Conservation (phyloP, 35 echinoderm and acorn worm species). For the Acanthaster planci region DNA sequence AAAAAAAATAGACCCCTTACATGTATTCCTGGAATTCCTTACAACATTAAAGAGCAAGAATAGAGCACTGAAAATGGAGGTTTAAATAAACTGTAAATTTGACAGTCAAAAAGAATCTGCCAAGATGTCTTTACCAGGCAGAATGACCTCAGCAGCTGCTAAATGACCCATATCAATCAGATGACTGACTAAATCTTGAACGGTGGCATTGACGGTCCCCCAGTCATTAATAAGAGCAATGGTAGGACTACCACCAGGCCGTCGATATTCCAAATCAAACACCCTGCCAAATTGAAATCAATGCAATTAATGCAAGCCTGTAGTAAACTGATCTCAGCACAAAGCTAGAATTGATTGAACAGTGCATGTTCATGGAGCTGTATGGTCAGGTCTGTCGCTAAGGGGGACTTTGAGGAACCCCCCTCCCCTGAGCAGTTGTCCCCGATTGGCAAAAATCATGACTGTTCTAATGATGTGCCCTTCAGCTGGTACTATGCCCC, state of each 20-base stretch:
- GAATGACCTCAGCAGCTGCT: constrained; percentile 35
- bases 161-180: constrained; percentile 32
- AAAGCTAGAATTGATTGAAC: too few species aligned
- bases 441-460: too few species aligned
- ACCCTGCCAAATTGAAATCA: constrained; percentile 2
- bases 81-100: not conserved
- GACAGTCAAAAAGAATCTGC: not conserved
- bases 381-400: too few species aligned
- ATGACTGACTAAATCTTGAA: constrained; percentile 40
- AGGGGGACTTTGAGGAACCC: too few species aligned
- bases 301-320: too few species aligned
- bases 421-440: too few species aligned
- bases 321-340: too few species aligned
- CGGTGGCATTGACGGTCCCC: constrained; percentile 48
- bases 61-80: not conserved
- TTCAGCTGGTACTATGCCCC: too few species aligned
- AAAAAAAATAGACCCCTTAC: too few species aligned
- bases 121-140: constrained; percentile 35
- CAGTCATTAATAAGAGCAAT: constrained; percentile 36
- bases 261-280: constrained; percentile 35
- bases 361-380: too few species aligned
- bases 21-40: not conserved
- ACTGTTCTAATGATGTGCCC: too few species aligned
- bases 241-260: constrained; percentile 53
- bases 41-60: not conserved